A percentile compares a stretch with the other conserved stretches of the same genome.
These are phyloP conservation scores for Sinodicranocentrus sp. DNA, from an alignment of 2,888 invertebrate species.

Conservation along the genomic window DNA sequence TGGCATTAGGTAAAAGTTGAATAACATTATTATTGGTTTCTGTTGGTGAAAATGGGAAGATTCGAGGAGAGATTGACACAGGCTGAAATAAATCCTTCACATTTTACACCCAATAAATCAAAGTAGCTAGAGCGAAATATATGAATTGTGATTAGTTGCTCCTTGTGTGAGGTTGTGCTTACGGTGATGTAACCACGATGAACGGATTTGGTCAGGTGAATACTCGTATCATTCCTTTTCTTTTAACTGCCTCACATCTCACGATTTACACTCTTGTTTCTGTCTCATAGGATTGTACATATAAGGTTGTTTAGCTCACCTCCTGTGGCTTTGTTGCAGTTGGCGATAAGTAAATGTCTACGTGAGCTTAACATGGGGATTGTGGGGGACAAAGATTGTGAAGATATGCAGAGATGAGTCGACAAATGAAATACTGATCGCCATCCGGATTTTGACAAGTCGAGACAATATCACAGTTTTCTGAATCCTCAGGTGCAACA, in stretches of 20 bases:
- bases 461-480: neutral
- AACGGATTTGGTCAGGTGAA: neutral
- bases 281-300: neutral
- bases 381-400: too few relatives aligned
- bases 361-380: neutral
- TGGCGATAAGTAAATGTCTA: neutral
- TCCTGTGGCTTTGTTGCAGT: constrained; percentile 1
- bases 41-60: constrained; percentile 7
- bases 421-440: neutral
- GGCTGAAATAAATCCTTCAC: constrained; percentile 48
- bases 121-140: neutral
- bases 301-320: neutral
- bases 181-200: constrained; percentile 1
- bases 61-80: constrained; percentile 42
- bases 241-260: neutral
- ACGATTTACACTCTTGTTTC: constrained; percentile 25
- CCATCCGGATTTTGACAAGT: neutral
- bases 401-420: too few relatives aligned
- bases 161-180: constrained; percentile 21
- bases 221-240: constrained; percentile 12
- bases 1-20: constrained; percentile 11
- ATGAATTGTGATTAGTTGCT: constrained; percentile 22
- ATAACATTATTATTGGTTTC: constrained; percentile 38
- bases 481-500: neutral
- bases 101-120: constrained; percentile 56